A percentile compares a stretch with the other conserved stretches of the same genome.
phyloP scores from a whole-genome alignment of 2,113 vertebrate genomes.

The Passer montanus region DNA sequence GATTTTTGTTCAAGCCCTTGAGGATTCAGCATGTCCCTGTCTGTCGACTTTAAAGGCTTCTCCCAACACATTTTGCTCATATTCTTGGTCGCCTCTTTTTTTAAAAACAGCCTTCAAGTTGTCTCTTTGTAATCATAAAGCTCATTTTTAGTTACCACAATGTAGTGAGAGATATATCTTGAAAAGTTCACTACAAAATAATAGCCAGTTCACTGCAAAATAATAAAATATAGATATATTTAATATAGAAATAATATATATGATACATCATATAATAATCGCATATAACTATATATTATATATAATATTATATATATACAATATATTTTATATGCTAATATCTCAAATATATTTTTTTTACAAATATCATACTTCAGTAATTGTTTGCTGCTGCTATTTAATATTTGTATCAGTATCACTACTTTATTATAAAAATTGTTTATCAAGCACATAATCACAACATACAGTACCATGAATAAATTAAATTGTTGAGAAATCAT shows the following conservation, averaged over 20 bases:
- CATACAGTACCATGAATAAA: background rate
- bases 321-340: background rate
- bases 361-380: background rate
- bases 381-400: background rate
- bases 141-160: background rate
- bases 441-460: background rate
- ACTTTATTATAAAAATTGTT: background rate
- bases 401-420: background rate
- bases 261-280: no score
- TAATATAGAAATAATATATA: no score
- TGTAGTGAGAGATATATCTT: background rate
- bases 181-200: background rate
- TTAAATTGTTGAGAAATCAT: background rate
- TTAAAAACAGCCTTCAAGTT: background rate
- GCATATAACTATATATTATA: no score
- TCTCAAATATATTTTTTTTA: background rate
- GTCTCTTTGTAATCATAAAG: background rate
- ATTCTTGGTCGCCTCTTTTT: background rate
- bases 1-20: background rate
- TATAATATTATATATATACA: no score
- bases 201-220: no score
- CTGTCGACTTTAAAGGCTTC: fast-evolving
- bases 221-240: no score
- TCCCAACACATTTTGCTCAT: fast-evolving
- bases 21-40: background rate